Base-by-base conservation (phyloP, 2,113 vertebrate genomes). In the Ornithorhynchus anatinus region DNA sequence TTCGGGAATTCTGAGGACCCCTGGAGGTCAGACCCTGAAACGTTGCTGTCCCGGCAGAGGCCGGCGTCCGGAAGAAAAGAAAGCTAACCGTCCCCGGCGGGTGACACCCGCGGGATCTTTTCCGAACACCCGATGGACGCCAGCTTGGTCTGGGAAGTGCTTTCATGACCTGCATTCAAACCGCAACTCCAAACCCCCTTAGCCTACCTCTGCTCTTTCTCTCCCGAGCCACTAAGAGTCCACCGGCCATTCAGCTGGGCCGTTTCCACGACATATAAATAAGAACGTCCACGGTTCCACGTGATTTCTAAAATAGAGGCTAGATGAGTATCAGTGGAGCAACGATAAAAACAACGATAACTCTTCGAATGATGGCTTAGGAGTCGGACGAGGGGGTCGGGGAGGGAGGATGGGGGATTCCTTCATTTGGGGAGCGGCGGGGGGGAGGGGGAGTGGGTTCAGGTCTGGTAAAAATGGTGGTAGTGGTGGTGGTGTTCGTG, bases 401-500 rank as follows among this genome's bases (percentile, higher is more conserved):
- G 32, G 2, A 10, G 22, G 25, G 47, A 27, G 47, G 47, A 17
- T 50, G 47, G 77, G 81, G 40, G 48, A 75, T 69, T 82, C 56
- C 16, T 68, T 17, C 29, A 58, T 40, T 43, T 32, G 53, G 77
- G 76, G 37, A 62, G 60, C 32, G 36, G 3, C n/a, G n/a, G n/a
- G n/a, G n/a, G n/a, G n/a, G n/a, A n/a, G 13, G 37, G 36, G 71
- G 36, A 37, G 68, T 43, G 75, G 75, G 40, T 86, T 95, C 95
- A 99, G 79, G 97, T 95, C 93, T 99, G 96, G 90, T 99, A 98
- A 84, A 99, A 97, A 90, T 99, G 97, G 86, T 99, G 98, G 86
- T 99, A 99, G 82, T 99, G 98, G 93, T 99, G 97, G 87, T 99
- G 98, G 83, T 99, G 98, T 88, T 99, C 97, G 0, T 99, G 98